phyloP scores from a whole-genome alignment of 2,888 invertebrate genomes.

The Euzetes globulus region DNA sequence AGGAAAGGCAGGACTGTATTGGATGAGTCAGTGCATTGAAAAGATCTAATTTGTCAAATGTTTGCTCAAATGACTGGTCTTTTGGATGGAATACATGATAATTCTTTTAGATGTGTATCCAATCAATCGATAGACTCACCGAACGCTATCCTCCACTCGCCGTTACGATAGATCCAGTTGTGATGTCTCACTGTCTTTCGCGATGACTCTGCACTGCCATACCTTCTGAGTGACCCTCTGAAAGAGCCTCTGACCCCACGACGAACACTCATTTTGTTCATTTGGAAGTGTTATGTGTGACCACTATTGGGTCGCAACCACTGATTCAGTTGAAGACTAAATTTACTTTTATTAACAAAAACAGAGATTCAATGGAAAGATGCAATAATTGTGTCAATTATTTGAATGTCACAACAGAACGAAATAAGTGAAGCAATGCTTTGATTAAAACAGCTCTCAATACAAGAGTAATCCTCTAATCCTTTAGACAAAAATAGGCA shows the following conservation, averaged over 20 bases:
- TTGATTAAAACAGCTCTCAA: neutral
- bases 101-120: neutral
- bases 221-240: conserved; percentile 43
- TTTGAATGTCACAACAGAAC: too few relatives aligned
- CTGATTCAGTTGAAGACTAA: neutral
- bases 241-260: conserved; percentile 44
- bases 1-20: neutral
- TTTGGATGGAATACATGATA: neutral
- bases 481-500: neutral
- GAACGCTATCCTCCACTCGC: conserved; percentile 45
- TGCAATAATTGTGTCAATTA: too few relatives aligned
- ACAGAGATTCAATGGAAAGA: too few relatives aligned
- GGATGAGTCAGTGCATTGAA: neutral
- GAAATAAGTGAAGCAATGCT: neutral
- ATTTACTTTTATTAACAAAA: too few relatives aligned
- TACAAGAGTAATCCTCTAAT: neutral
- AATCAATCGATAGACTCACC: conserved; percentile 42
- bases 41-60: neutral
- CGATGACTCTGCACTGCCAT: conserved; percentile 43
- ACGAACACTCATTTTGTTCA: conserved; percentile 41
- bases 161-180: conserved; percentile 44
- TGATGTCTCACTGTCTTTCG: conserved; percentile 43
- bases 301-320: conserved; percentile 3
- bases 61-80: neutral
- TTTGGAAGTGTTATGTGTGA: neutral